A percentile compares a stretch with the other conserved stretches of the same genome.
These are phyloP conservation scores for Luehdorfia chinensis DNA, from an alignment of 1,140 invertebrate species.

Conservation along the genomic window DNA sequence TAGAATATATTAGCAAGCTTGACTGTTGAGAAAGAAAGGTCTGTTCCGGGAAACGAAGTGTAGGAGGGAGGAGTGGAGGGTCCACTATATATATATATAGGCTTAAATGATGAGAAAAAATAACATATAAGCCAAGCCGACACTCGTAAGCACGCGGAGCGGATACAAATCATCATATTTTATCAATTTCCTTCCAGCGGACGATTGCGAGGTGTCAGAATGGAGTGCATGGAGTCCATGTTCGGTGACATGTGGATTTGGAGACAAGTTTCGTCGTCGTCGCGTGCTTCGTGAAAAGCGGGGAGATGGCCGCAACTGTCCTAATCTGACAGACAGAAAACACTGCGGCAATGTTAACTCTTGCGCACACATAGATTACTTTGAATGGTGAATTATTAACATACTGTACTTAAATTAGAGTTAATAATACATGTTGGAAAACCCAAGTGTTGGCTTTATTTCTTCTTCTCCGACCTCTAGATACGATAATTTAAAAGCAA, in stretches of 20 bases:
- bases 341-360: conserved; percentile 60
- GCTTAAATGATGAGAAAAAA: no score
- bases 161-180: no score
- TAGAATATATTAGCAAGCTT: no score
- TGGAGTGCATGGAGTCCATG: conserved; percentile 84
- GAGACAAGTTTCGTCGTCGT: conserved; percentile 79
- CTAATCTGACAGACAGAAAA: conserved; percentile 58
- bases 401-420: conserved; percentile 9
- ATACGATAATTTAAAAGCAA: neutral
- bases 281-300: conserved; percentile 58
- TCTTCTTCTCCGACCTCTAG: no score
- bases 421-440: conserved; percentile 30
- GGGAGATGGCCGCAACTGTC: conserved; percentile 82
- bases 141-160: no score
- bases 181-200: conserved; percentile 37
- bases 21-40: no score
- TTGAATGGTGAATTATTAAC: conserved; percentile 52
- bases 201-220: conserved; percentile 78
- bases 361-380: conserved; percentile 55
- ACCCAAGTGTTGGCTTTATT: neutral
- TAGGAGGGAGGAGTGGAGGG: no score
- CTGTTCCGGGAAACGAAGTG: no score
- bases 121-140: no score
- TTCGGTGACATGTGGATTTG: conserved; percentile 81
- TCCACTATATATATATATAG: no score